Evolutionary conservation across 2,888 invertebrate genomes (phyloP).

Genomic region (Didymodactylos carnosus): DNA sequence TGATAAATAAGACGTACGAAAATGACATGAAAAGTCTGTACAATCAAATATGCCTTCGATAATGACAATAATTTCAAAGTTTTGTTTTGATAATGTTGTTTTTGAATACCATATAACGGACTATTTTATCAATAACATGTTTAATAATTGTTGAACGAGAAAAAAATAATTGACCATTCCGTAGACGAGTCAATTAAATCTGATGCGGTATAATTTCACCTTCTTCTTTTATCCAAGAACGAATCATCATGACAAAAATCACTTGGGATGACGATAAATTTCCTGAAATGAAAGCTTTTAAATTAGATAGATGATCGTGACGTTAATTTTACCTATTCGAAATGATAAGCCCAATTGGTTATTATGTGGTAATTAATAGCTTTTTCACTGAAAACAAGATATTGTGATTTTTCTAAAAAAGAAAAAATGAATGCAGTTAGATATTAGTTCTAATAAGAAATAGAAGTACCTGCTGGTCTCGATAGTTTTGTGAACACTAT

Average conservation of each 20-base stretch:
- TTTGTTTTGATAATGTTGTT: not conserved
- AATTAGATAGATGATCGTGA: not conserved
- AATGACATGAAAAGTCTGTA: slow-evolving; percentile 10
- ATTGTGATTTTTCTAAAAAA: not conserved
- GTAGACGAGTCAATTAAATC: not conserved
- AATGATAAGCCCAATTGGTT: not conserved
- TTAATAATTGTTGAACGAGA: slow-evolving; percentile 11
- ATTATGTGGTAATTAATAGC: not conserved
- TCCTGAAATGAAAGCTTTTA: slow-evolving; percentile 18
- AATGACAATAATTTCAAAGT: slow-evolving; percentile 10
- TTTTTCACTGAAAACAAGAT: not conserved
- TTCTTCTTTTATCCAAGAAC: slow-evolving; percentile 69
- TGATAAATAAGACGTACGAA: slow-evolving; percentile 12
- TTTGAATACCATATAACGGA: slow-evolving; percentile 2
- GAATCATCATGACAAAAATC: slow-evolving; percentile 69
- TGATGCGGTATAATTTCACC: slow-evolving; percentile 59
- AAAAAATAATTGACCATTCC: slow-evolving; percentile 4
- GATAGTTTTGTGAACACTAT: slow-evolving; percentile 70
- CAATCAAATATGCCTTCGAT: slow-evolving; percentile 11
- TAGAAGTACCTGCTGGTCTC: slow-evolving; percentile 47
- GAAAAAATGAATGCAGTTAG: not conserved
- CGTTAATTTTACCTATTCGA: not conserved
- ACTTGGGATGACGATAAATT: slow-evolving; percentile 32
- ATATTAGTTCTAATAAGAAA: not conserved
- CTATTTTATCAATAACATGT: slow-evolving; percentile 9